Conservation (phyloP, 1,140 invertebrate genomes). For the Hyles vespertilio region DNA sequence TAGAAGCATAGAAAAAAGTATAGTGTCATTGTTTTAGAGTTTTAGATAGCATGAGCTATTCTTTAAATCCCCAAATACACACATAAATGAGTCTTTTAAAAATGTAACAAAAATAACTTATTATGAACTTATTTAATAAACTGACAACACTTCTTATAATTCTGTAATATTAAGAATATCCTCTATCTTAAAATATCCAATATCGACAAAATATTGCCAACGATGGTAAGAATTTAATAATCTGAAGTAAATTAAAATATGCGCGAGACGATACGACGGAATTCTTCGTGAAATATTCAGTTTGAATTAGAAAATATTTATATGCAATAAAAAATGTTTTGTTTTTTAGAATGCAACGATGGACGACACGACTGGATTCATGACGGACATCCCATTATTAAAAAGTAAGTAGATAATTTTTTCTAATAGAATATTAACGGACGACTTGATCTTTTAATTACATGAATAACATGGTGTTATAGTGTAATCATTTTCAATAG, state of each 20-base stretch:
- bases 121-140: too few species aligned
- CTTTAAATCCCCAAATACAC: too few species aligned
- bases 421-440: too few species aligned
- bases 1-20: too few species aligned
- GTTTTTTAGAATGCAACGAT: conserved; percentile 85
- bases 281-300: conserved; percentile 2
- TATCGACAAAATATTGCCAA: conserved; percentile 34
- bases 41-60: too few species aligned
- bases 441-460: too few species aligned
- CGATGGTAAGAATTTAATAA: conserved; percentile 50
- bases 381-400: conserved; percentile 89
- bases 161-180: background rate
- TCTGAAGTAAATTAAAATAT: conserved; percentile 42
- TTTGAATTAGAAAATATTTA: background rate
- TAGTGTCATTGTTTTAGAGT: too few species aligned
- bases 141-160: background rate
- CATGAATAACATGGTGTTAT: too few species aligned
- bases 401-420: conserved; percentile 85
- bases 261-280: conserved; percentile 1
- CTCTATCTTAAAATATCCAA: conserved; percentile 12
- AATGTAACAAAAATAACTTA: too few species aligned
- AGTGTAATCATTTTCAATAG: too few species aligned
- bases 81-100: too few species aligned
- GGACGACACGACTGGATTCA: conserved; percentile 89
- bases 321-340: conserved; percentile 13